These are phyloP conservation scores for Delphinus delphis DNA, from an alignment of 2,113 vertebrate genomes.

Conservation along the genomic window DNA sequence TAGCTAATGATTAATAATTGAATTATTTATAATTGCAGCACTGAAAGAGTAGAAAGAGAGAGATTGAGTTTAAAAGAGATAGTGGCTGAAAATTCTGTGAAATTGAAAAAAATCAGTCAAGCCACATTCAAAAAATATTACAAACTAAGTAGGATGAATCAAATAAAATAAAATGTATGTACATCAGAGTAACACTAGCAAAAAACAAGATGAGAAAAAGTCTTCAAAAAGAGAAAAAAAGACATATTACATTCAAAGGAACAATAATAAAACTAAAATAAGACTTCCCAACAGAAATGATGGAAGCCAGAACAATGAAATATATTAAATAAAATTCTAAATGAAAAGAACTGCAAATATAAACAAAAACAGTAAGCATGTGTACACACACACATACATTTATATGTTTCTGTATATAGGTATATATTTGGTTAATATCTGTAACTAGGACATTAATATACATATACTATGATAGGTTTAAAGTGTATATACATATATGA, in stretches of 20 bases:
- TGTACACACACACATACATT: too few species aligned
- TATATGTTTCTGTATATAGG: too few species aligned
- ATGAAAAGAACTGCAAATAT: background rate
- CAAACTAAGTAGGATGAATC: background rate
- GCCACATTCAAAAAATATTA: background rate
- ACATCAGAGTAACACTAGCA: background rate
- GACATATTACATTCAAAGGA: too few species aligned
- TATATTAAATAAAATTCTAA: background rate
- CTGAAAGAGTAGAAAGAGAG: background rate
- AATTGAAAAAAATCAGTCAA: background rate
- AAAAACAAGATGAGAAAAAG: background rate
- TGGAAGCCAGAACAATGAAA: background rate
- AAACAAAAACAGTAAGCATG: background rate
- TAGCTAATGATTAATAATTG: too few species aligned
- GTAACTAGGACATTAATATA: background rate
- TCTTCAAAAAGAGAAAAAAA: background rate
- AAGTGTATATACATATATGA: background rate
- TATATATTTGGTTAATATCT: background rate
- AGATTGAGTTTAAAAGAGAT: background rate
- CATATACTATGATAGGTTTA: background rate
- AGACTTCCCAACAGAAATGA: background rate
- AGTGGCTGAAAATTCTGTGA: background rate
- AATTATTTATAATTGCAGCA: background rate
- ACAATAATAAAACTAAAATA: background rate
- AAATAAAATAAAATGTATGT: background rate